Percentiles rank a stretch among this genome's conserved stretches.
Conservation (phyloP, 2,113 vertebrate genomes). For the Microcebus griseorufus region DNA sequence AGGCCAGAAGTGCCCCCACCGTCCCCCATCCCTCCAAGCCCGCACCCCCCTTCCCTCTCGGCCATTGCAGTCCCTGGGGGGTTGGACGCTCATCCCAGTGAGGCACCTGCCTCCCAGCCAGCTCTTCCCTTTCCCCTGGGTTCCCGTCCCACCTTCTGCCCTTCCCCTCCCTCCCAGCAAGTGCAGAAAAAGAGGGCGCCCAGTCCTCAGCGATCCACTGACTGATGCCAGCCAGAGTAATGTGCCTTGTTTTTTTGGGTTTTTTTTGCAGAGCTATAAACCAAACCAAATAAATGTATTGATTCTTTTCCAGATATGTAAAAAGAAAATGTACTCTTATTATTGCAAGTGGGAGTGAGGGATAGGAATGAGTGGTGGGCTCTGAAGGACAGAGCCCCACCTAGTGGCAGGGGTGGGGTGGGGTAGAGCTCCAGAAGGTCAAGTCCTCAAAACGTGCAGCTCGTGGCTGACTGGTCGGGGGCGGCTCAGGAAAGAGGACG, state of each 20-base stretch:
- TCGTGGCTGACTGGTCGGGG: background rate
- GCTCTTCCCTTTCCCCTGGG: background rate
- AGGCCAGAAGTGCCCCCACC: background rate
- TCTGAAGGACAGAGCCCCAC: background rate
- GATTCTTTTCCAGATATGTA: background rate
- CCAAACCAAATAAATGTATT: background rate
- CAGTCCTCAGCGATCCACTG: background rate
- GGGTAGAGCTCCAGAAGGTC: background rate
- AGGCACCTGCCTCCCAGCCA: accelerated
- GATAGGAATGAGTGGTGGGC: background rate
- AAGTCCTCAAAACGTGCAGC: background rate
- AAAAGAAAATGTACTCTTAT: background rate
- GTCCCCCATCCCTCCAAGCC: too few relatives aligned
- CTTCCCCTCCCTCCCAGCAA: background rate
- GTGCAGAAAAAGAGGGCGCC: background rate
- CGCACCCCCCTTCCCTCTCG: background rate
- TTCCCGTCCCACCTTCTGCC: background rate
- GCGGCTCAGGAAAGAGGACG: background rate
- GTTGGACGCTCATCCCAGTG: background rate
- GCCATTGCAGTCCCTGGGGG: background rate
- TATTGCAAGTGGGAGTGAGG: background rate
- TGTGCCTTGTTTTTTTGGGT: too few relatives aligned
- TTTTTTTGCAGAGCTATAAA: background rate
- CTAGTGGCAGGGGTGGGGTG: background rate
- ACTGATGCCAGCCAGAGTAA: background rate